Percentiles rank a stretch among this genome's conserved stretches.
These are phyloP conservation scores for Apaloderma vittatum DNA, from an alignment of 2,113 vertebrate genomes.

Conservation along the genomic window DNA sequence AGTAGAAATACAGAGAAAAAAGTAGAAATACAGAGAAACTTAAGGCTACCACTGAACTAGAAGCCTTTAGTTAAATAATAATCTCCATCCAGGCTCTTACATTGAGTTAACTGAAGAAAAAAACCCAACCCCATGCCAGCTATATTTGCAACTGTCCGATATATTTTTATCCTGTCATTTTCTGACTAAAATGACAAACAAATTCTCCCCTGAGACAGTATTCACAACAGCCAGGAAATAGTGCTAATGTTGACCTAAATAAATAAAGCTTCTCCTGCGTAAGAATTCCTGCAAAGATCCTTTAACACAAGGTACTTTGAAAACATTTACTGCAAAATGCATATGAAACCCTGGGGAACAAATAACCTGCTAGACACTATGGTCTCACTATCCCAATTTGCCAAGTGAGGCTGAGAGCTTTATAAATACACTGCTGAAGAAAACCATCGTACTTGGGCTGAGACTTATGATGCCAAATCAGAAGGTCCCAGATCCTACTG, in stretches of 20 bases:
- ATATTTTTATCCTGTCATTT: slow-evolving; percentile 59
- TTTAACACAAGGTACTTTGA: slow-evolving; percentile 12
- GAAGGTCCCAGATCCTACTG: neutral
- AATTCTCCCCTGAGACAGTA: slow-evolving; percentile 35
- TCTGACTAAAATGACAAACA: slow-evolving; percentile 60
- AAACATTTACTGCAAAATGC: slow-evolving; percentile 41
- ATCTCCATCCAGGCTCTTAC: neutral
- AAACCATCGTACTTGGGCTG: neutral
- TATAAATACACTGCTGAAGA: neutral
- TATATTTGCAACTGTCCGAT: neutral
- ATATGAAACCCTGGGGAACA: neutral
- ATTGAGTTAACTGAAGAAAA: neutral
- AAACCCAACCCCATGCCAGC: neutral
- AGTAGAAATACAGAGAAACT: neutral
- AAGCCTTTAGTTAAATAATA: neutral
- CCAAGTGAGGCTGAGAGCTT: neutral
- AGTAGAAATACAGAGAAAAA: neutral
- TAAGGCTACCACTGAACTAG: neutral
- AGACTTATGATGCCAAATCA: neutral
- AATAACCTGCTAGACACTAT: neutral
- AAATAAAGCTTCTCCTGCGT: slow-evolving; percentile 20
- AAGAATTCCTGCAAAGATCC: slow-evolving; percentile 47
- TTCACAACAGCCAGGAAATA: slow-evolving; percentile 51
- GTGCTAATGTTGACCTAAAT: slow-evolving; percentile 63
- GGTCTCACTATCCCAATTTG: neutral